Percentiles rank a stretch among this genome's conserved stretches.
phyloP scores from a whole-genome alignment of 35 echinoderm and acorn worm genomes.

The Acanthaster planci region DNA sequence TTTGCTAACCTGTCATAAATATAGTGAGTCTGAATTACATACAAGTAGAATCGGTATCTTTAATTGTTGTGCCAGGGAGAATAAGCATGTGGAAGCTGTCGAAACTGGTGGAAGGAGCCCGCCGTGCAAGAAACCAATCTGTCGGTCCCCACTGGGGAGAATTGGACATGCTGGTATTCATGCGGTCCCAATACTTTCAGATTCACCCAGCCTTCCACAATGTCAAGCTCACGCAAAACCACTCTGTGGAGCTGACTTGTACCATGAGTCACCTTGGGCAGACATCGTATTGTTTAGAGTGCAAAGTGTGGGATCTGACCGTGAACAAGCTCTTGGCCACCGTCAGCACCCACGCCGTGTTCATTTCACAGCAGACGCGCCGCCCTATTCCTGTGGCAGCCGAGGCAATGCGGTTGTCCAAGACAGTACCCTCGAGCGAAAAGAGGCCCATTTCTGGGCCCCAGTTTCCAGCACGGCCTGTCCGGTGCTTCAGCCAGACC shows the following conservation, averaged over 20 bases:
- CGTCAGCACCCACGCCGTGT: not conserved
- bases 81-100: slow-evolving; percentile 11
- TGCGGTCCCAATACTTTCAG: not conserved
- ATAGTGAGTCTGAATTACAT: not conserved
- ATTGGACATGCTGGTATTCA: not conserved
- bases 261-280: not conserved
- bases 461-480: not conserved
- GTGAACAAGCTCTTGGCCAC: not conserved
- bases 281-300: slow-evolving; percentile 2
- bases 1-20: not conserved
- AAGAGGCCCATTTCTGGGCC: not conserved
- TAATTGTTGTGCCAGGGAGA: not conserved
- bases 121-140: not conserved
- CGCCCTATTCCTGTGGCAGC: not conserved
- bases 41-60: not conserved
- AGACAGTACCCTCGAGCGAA: not conserved
- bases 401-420: not conserved
- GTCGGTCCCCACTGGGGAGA: not conserved
- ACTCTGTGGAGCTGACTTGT: not conserved
- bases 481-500: not conserved
- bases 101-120: not conserved
- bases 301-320: not conserved
- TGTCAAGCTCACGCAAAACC: not conserved
- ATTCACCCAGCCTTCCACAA: slow-evolving; percentile 14
- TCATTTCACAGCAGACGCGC: not conserved